Evolutionary conservation across 1,140 invertebrate genomes (phyloP).

Genomic region (Hyposmocoma kahamanoa): DNA sequence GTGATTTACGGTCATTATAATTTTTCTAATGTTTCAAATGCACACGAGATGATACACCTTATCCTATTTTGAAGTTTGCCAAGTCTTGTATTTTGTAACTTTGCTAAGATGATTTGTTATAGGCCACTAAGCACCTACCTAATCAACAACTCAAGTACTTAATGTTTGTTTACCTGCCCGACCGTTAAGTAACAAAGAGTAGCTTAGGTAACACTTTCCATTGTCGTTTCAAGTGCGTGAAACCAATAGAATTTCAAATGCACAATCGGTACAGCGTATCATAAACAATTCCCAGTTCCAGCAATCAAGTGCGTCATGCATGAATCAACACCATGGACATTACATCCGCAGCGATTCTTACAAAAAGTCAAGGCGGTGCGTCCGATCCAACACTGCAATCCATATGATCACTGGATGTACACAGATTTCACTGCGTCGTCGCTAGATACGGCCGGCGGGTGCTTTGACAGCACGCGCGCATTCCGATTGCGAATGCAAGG

Average conservation of each 20-base stretch:
- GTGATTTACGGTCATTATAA: too few relatives aligned
- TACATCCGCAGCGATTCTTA: conserved; percentile 53
- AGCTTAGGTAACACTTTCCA: too few relatives aligned
- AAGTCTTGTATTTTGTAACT: too few relatives aligned
- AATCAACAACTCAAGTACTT: too few relatives aligned
- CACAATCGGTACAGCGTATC: conserved; percentile 6
- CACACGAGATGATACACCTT: too few relatives aligned
- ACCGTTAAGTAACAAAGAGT: too few relatives aligned
- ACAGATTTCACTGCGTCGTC: conserved; percentile 54
- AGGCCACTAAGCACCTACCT: too few relatives aligned
- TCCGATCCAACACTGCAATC: conserved; percentile 70
- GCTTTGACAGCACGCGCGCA: conserved; percentile 50
- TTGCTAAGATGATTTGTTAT: too few relatives aligned
- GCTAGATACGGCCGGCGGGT: conserved; percentile 19
- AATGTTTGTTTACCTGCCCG: too few relatives aligned
- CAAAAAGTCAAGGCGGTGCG: conserved; percentile 44
- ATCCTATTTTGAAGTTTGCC: too few relatives aligned
- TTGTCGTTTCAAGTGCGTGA: too few relatives aligned
- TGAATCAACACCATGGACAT: conserved; percentile 67
- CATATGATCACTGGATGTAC: conserved; percentile 47
- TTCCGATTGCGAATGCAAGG: conserved; percentile 38
- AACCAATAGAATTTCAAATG: neutral
- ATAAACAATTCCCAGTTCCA: conserved; percentile 49
- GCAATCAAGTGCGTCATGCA: conserved; percentile 66
- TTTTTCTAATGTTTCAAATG: too few relatives aligned